Conservation (phyloP, 2,113 vertebrate species). For the Heloderma charlesbogerti region DNA sequence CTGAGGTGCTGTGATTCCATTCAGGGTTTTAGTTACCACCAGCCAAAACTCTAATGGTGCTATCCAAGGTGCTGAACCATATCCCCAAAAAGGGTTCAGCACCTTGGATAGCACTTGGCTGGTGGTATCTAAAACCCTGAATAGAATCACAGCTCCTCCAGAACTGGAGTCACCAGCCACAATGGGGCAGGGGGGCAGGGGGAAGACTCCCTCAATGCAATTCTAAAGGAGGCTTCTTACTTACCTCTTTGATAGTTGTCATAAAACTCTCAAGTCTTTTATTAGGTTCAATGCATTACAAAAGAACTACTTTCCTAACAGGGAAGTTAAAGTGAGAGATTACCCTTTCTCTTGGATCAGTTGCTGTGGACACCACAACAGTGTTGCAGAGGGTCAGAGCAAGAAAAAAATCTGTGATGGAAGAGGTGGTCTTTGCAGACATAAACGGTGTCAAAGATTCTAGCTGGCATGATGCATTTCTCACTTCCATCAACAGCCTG, state of each 20-base stretch:
- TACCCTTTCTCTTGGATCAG: conserved; percentile 89
- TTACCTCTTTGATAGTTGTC: conserved; percentile 18
- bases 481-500: conserved; percentile 84
- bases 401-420: conserved; percentile 92
- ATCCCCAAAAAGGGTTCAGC: no score
- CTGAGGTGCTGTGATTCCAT: no score
- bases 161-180: no score
- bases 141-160: no score
- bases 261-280: not conserved
- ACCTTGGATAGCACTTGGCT: no score
- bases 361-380: conserved; percentile 92
- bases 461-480: conserved; percentile 75
- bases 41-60: no score
- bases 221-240: conserved; percentile 7
- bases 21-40: no score
- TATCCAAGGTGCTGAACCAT: no score
- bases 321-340: conserved; percentile 55
- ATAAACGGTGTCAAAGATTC: conserved; percentile 66
- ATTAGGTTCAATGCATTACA: not conserved
- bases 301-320: conserved; percentile 1
- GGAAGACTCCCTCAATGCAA: not conserved
- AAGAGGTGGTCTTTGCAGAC: conserved; percentile 37
- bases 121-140: no score
- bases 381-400: conserved; percentile 96
- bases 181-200: not conserved